phyloP scores from a whole-genome alignment of 1,140 invertebrate genomes.

The Conus ventricosus region DNA sequence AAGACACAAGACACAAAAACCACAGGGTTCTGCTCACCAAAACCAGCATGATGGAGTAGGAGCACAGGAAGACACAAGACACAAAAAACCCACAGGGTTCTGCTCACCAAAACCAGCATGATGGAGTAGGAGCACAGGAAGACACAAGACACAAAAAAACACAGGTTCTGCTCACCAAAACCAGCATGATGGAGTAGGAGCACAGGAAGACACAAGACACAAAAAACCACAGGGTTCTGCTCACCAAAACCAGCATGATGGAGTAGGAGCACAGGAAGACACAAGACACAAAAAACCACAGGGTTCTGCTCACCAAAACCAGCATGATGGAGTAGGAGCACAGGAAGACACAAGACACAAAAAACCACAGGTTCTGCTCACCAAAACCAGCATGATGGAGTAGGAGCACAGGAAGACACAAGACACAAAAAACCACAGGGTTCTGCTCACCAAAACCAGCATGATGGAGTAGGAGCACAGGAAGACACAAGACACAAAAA shows the following conservation, averaged over 20 bases:
- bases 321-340: constrained; percentile 69
- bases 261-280: constrained; percentile 67
- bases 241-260: constrained; percentile 71
- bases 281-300: not conserved
- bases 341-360: constrained; percentile 56
- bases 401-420: constrained; percentile 68
- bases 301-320: constrained; percentile 66
- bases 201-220: constrained; percentile 60
- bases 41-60: constrained; percentile 69
- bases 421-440: not conserved
- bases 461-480: constrained; percentile 68
- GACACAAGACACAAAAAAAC: constrained; percentile 23
- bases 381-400: constrained; percentile 69
- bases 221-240: constrained; percentile 16
- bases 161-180: constrained; percentile 65
- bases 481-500: constrained; percentile 47
- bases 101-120: constrained; percentile 71
- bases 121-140: constrained; percentile 67
- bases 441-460: constrained; percentile 70
- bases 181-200: constrained; percentile 69
- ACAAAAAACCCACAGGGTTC: not conserved
- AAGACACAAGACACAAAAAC: constrained; percentile 47
- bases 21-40: constrained; percentile 61
- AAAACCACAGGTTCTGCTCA: constrained; percentile 48
- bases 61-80: constrained; percentile 64